Base-by-base conservation (phyloP, 92 coral and sea anemone species). In the Palythoa grandiflora region DNA sequence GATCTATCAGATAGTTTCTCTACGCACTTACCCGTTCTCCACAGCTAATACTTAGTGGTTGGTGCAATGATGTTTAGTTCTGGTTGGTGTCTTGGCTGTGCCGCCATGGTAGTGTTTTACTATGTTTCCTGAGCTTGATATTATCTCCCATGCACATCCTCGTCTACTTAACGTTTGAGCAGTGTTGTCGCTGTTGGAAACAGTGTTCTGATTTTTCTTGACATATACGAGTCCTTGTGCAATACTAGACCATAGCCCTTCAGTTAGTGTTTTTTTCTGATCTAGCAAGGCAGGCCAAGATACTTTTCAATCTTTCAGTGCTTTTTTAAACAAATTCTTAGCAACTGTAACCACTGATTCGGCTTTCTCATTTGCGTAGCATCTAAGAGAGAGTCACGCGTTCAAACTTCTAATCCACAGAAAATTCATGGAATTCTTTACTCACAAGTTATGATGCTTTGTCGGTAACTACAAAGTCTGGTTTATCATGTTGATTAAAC, bases 71-170 rank as follows among this genome's bases (percentile, higher is more conserved):
- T 28, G 28, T 28, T 28, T 28, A 28, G 28, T 28, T 28, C 28
- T 28, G 28, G 28, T 28, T 80, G 61, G 86, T 59, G 16, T 60
- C 11, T 65, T 70, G 86, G 71, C 39, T 37, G 11, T 39, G 14
- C 75, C 54, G 39, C 36, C 86, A 11, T 78, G 84, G 70, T 78
- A 53, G 59, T 53, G 59, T 53, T 53, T 53, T 53, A 13, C 59
- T 77, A 14, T 77, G 83, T 54, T 77, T 77, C 83, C 57, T 77
- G 3, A 47, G 10, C 57, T 77, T 36, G 10, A 77, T 36, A 15
- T 77, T 77, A 36, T 77, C 50, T 47, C 57, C 1, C 1, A 47
- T 15, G 5, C 55, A 28, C 28, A 28, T 28, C 28, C 28, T 0
- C 57, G 1, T 77, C 68, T 47, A 9, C 51, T 35, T 28, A 0